A percentile compares a stretch with the other conserved stretches of the same genome.
phyloP scores from a whole-genome alignment of 2,888 invertebrate species.

The Terebella lapidaria region DNA sequence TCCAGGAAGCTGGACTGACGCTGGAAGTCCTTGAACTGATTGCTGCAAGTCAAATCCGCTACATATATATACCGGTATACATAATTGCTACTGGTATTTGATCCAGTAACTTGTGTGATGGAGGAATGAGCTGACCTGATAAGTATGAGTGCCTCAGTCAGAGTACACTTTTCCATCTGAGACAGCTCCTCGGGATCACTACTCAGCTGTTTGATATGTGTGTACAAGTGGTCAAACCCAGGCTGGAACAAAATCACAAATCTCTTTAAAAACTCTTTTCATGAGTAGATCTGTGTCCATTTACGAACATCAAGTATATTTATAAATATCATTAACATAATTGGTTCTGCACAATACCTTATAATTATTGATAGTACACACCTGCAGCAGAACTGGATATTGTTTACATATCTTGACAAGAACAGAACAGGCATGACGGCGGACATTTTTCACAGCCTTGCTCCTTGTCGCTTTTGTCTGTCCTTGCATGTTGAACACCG shows the following conservation, averaged over 20 bases:
- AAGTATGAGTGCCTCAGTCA: conserved; percentile 58
- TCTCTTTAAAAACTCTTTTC: too few species aligned
- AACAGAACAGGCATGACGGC: conserved; percentile 82
- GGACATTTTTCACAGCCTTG: conserved; percentile 74
- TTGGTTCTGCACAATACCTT: too few species aligned
- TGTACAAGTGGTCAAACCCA: conserved; percentile 78
- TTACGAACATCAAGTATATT: not conserved
- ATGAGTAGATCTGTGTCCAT: too few species aligned
- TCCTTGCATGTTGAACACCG: conserved; percentile 69
- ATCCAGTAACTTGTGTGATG: too few species aligned
- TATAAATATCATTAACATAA: not conserved
- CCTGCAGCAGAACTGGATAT: conserved; percentile 75
- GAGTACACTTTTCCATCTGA: conserved; percentile 75
- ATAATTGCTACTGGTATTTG: not conserved
- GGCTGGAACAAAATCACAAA: conserved; percentile 57
- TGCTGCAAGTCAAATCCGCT: conserved; percentile 53
- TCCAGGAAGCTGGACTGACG: conserved; percentile 67
- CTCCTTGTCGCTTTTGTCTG: conserved; percentile 66
- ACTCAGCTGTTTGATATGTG: conserved; percentile 68
- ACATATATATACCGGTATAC: not conserved
- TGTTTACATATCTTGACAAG: conserved; percentile 85
- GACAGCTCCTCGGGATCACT: conserved; percentile 66
- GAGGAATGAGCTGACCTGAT: too few species aligned
- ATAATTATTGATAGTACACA: too few species aligned
- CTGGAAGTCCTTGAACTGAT: conserved; percentile 84